Percentiles rank a stretch among this genome's conserved stretches.
Conservation (phyloP, 2,888 invertebrate genomes). For the Galeruca laticollis region DNA sequence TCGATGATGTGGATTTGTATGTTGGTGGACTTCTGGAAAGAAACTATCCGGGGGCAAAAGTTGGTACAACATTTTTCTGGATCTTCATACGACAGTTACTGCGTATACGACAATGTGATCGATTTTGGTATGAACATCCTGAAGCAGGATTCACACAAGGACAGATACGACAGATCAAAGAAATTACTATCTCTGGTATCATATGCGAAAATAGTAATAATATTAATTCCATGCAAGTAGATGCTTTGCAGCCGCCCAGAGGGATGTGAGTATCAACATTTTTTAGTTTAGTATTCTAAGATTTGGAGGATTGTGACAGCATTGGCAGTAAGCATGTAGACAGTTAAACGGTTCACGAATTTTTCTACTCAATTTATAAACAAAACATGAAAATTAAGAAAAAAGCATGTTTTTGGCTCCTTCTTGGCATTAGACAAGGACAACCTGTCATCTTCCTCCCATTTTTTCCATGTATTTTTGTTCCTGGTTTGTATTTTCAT, state of each 20-base stretch:
- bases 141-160: conserved; percentile 75
- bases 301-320: too few relatives aligned
- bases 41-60: conserved; percentile 78
- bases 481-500: too few relatives aligned
- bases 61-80: conserved; percentile 89
- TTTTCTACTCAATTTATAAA: too few relatives aligned
- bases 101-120: conserved; percentile 84
- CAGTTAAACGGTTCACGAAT: too few relatives aligned
- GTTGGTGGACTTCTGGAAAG: conserved; percentile 85
- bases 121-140: conserved; percentile 82
- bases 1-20: conserved; percentile 87
- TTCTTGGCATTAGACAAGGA: too few relatives aligned
- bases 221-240: conserved; percentile 74
- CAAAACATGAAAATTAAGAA: too few relatives aligned
- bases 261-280: background rate
- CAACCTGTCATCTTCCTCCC: too few relatives aligned
- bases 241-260: conserved; percentile 56
- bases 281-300: background rate
- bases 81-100: conserved; percentile 88
- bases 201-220: conserved; percentile 83
- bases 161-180: conserved; percentile 83
- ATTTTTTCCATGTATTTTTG: too few relatives aligned
- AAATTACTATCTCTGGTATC: conserved; percentile 77
- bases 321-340: too few relatives aligned
- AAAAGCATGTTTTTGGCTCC: too few relatives aligned